phyloP scores from a whole-genome alignment of 2,888 invertebrate species.

The Hypolimnas misippus region DNA sequence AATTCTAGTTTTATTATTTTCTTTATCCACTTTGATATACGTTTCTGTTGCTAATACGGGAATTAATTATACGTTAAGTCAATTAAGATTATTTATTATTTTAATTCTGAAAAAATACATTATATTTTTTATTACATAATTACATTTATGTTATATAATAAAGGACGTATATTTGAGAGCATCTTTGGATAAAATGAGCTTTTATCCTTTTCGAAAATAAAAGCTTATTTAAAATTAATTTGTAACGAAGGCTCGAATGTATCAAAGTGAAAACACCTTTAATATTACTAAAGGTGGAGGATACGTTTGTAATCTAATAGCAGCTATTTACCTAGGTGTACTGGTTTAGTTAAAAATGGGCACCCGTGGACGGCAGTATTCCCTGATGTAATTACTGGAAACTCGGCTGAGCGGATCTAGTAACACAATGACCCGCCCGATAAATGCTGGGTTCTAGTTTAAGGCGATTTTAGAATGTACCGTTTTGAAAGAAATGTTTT shows the following conservation, averaged over 20 bases:
- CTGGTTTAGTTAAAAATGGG: conserved; percentile 56
- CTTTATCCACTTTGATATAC: conserved; percentile 21
- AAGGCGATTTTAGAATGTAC: conserved; percentile 15
- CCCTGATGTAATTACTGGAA: conserved; percentile 78
- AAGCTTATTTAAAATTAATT: conserved; percentile 13
- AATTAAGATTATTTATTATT: background rate
- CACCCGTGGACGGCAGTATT: conserved; percentile 62
- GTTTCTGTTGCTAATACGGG: background rate
- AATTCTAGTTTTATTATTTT: conserved; percentile 68
- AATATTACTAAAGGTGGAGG: conserved; percentile 12
- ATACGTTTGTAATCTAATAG: conserved; percentile 34
- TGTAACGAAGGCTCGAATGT: conserved; percentile 11
- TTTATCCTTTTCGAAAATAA: background rate
- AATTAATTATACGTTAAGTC: background rate
- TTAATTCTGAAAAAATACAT: background rate
- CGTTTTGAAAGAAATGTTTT: background rate
- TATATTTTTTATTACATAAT: no score
- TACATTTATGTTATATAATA: no score
- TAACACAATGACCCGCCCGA: conserved; percentile 76
- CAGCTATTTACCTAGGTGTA: conserved; percentile 47
- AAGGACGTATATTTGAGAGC: no score
- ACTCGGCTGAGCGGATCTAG: conserved; percentile 65
- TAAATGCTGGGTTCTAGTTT: conserved; percentile 43
- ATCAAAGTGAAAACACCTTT: conserved; percentile 18
- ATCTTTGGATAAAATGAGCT: conserved; percentile 7